Conservation (phyloP, 2,113 vertebrate genomes). For the Oplegnathus fasciatus region DNA sequence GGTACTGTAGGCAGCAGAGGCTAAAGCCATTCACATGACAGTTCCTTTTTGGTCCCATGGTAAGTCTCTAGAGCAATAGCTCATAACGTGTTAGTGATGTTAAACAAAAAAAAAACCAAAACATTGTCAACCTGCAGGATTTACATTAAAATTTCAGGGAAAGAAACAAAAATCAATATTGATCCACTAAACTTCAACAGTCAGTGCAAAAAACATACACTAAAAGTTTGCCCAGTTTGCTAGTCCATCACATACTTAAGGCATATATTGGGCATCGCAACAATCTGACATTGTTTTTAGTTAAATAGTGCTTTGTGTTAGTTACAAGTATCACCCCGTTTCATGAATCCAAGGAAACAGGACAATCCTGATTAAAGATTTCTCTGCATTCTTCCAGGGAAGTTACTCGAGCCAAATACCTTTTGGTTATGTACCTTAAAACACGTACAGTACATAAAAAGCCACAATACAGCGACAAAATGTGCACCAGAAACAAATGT, state of each 20-base stretch:
- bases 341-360: constrained; percentile 3
- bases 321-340: neutral
- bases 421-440: constrained; percentile 44
- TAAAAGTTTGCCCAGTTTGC: constrained; percentile 20
- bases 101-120: constrained; percentile 26
- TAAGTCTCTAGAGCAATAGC: constrained; percentile 37
- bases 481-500: constrained; percentile 47
- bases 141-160: neutral
- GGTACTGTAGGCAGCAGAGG: constrained; percentile 54
- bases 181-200: constrained; percentile 18
- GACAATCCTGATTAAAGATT: constrained; percentile 1
- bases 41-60: constrained; percentile 67
- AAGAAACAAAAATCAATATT: neutral
- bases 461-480: constrained; percentile 30
- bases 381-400: constrained; percentile 14
- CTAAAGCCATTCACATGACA: constrained; percentile 48
- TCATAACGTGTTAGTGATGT: neutral
- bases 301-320: constrained; percentile 41
- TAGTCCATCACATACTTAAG: constrained; percentile 37
- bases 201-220: constrained; percentile 33
- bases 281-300: constrained; percentile 19
- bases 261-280: constrained; percentile 20
- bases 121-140: constrained; percentile 19
- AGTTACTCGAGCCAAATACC: constrained; percentile 26
- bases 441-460: constrained; percentile 31